Evolutionary conservation across 2,113 vertebrate genomes (phyloP), one percentile per base, ranked within the genome.

Genomic region (Xiphorhynchus elegans): DNA sequence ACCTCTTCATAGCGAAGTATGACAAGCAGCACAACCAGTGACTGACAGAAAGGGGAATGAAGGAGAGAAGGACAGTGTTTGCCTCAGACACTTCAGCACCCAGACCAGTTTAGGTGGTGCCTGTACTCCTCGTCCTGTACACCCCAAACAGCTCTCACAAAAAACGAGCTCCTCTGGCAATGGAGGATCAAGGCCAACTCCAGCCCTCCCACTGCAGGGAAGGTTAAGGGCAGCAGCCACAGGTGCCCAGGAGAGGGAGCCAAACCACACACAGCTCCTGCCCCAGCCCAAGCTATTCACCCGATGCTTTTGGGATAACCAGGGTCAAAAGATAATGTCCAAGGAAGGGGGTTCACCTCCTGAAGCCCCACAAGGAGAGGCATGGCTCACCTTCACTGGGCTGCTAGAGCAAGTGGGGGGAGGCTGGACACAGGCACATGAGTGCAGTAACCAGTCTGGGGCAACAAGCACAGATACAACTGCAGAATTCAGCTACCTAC

Each of bases 241-340:
- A 2, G 17, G 29, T 60, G 35, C 26, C 63, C n/a, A 39, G 26
- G 18, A 76, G 21, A 49, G 16, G 40, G 37, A 62, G 82, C 25
- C 69, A 19, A 6, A 69, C 64, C 18, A 83, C 7, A 1, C 50
- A 33, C 40, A 77, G 46, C 49, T 76, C 52, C 44, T 49, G 31
- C 25, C 37, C n/a, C 44, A 59, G 72, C 17, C 15, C 67, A 63
- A 50, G 67, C 18, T 40, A 7, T 25, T 56, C 2, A 2, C 47
- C 44, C 8, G 29, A 35, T 11, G 33, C 2, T 49, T 28, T 17
- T 50, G 42, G 28, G 6, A 13, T 44, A 42, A 8, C 1, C 0
- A 35, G 28, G 10, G 37, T 37, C 44, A 69, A 46, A 24, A 68
- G 26, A 58, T 24, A 24, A 23, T 31, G 33, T 47, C 46, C 62